phyloP scores from a whole-genome alignment of 2,888 invertebrate genomes.

The Mythimna impura region DNA sequence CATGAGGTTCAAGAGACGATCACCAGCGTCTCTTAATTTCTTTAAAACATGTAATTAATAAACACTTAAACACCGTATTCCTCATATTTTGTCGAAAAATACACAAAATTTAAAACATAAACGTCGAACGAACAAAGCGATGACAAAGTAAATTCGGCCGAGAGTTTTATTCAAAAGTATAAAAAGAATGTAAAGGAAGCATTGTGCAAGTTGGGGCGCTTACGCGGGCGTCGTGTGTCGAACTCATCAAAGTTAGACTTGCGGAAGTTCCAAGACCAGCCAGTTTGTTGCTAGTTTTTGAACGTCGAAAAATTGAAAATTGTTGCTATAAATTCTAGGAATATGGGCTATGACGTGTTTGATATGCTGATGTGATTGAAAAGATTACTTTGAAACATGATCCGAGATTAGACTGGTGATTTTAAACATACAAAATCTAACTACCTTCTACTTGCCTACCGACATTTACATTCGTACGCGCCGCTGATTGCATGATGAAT shows the following conservation, averaged over 20 bases:
- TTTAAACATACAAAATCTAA: too few relatives aligned
- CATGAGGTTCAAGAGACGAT: background rate
- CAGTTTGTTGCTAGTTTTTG: slow-evolving; percentile 70
- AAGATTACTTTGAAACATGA: background rate
- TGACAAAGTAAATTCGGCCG: slow-evolving; percentile 70
- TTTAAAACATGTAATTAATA: background rate
- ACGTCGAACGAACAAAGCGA: slow-evolving; percentile 65
- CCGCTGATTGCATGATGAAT: too few relatives aligned
- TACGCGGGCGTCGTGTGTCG: slow-evolving; percentile 75
- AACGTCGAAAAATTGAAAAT: slow-evolving; percentile 76
- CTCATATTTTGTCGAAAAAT: slow-evolving; percentile 17
- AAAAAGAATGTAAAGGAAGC: slow-evolving; percentile 70
- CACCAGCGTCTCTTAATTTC: background rate
- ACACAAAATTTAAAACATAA: slow-evolving; percentile 49
- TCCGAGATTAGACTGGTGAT: background rate
- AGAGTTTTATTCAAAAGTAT: slow-evolving; percentile 75
- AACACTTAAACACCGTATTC: slow-evolving; percentile 12
- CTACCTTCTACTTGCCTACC: too few relatives aligned
- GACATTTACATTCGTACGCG: too few relatives aligned
- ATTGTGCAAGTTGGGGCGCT: slow-evolving; percentile 78
- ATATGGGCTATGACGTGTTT: slow-evolving; percentile 34
- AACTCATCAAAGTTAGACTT: slow-evolving; percentile 83
- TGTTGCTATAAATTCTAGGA: slow-evolving; percentile 61
- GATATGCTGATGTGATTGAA: slow-evolving; percentile 14
- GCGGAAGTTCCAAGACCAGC: slow-evolving; percentile 65